These are phyloP conservation scores for Diorhabda carinulata DNA, from an alignment of 1,140 invertebrate species.

Conservation along the genomic window DNA sequence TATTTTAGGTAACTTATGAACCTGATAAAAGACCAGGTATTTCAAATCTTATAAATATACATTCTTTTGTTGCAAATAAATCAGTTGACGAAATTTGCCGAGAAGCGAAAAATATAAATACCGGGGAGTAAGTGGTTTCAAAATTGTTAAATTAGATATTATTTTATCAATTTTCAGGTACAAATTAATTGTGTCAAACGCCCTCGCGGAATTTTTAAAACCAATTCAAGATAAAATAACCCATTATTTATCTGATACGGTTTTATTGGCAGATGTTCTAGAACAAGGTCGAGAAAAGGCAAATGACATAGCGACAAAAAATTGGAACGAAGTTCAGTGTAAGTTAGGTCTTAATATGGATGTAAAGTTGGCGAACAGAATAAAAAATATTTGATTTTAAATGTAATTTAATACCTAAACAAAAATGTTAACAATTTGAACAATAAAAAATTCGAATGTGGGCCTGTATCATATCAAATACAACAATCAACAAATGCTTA, in stretches of 20 bases:
- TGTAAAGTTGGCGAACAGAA: background rate
- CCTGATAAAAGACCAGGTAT: slow-evolving; percentile 76
- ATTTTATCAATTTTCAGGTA: slow-evolving; percentile 54
- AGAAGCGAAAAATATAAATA: slow-evolving; percentile 65
- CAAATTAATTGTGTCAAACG: slow-evolving; percentile 72
- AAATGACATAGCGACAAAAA: slow-evolving; percentile 60
- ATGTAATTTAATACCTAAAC: background rate
- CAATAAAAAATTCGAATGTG: too few relatives aligned
- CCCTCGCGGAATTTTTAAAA: slow-evolving; percentile 64
- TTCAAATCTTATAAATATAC: slow-evolving; percentile 83
- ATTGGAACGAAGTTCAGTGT: slow-evolving; percentile 64
- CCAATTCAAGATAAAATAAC: slow-evolving; percentile 68
- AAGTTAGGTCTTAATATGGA: slow-evolving; percentile 56
- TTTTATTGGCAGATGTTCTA: slow-evolving; percentile 66
- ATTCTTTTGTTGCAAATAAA: slow-evolving; percentile 69
- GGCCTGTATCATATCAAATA: too few relatives aligned
- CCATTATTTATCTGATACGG: slow-evolving; percentile 56
- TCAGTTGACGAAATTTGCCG: slow-evolving; percentile 67
- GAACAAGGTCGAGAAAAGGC: slow-evolving; percentile 68
- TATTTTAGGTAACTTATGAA: slow-evolving; percentile 69
- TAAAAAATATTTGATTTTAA: background rate
- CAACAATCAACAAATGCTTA: too few relatives aligned
- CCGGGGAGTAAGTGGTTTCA: slow-evolving; percentile 57
- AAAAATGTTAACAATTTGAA: background rate
- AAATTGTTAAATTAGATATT: slow-evolving; percentile 7